A percentile compares a stretch with the other conserved stretches of the same genome.
Conservation (phyloP, 2,888 invertebrate genomes). For the Megastigmus dorsalis region DNA sequence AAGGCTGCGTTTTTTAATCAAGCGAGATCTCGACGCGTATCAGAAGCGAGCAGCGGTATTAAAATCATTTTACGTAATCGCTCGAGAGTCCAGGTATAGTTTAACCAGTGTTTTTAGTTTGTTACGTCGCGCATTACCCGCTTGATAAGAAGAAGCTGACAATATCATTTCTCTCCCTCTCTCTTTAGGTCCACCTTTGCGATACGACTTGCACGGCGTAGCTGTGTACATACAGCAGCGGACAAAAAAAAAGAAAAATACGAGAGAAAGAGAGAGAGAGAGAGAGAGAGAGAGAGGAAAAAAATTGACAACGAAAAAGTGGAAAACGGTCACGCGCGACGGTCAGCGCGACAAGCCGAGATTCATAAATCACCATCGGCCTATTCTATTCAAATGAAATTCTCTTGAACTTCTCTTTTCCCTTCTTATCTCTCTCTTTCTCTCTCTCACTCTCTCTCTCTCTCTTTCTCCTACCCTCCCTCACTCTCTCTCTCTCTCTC, state of each 20-base stretch:
- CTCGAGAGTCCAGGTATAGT: no score
- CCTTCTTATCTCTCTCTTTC: slow-evolving; percentile 36
- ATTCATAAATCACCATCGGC: slow-evolving; percentile 68
- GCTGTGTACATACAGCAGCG: neutral
- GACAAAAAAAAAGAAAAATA: neutral
- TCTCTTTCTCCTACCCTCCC: slow-evolving; percentile 10
- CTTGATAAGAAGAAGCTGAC: neutral
- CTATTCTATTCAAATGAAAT: slow-evolving; percentile 71
- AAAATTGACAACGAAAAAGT: slow-evolving; percentile 25
- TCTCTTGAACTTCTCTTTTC: slow-evolving; percentile 52
- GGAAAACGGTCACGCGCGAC: slow-evolving; percentile 41
- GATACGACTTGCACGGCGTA: neutral
- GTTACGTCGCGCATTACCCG: no score
- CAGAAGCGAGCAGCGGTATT: no score
- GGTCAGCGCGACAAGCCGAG: slow-evolving; percentile 17
- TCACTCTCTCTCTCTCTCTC: slow-evolving; percentile 6
- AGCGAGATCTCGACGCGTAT: no score
- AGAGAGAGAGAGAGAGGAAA: neutral
- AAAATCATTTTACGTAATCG: no score
- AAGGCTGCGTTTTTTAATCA: no score
- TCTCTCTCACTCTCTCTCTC: slow-evolving; percentile 22
- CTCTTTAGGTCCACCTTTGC: no score
- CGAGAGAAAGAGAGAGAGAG: neutral
- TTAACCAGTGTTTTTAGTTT: no score
- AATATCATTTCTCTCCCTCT: neutral